phyloP scores from a whole-genome alignment of 2,888 invertebrate species.

The Diarsia rubi region DNA sequence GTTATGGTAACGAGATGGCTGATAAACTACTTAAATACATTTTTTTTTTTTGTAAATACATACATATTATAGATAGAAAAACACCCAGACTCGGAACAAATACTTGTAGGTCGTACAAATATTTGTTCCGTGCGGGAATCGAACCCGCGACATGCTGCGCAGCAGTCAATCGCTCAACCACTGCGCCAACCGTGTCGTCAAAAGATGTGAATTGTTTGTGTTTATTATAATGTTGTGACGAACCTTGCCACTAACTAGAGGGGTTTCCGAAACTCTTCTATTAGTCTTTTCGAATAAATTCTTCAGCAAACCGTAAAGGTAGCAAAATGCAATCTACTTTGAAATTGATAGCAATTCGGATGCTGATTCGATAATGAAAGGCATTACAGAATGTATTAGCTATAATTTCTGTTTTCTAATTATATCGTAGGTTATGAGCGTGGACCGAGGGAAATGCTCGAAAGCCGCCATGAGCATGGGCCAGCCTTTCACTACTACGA shows the following conservation, averaged over 20 bases:
- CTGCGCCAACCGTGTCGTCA: too few relatives aligned
- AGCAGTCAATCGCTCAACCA: too few relatives aligned
- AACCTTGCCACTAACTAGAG: not conserved
- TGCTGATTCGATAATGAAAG: constrained; percentile 39
- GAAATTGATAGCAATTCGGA: constrained; percentile 36
- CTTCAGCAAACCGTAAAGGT: not conserved
- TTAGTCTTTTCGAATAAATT: not conserved
- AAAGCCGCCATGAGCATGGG: constrained; percentile 39
- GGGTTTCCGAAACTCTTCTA: not conserved
- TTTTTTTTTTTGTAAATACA: too few relatives aligned
- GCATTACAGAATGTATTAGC: constrained; percentile 53
- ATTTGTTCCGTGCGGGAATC: too few relatives aligned
- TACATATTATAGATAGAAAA: too few relatives aligned
- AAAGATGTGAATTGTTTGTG: constrained; percentile 30
- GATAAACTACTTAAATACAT: too few relatives aligned
- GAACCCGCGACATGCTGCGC: too few relatives aligned
- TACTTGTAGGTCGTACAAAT: too few relatives aligned
- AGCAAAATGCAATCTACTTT: constrained; percentile 24
- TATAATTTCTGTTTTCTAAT: constrained; percentile 52
- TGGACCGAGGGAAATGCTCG: constrained; percentile 48
- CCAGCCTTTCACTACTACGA: constrained; percentile 60
- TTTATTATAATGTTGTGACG: constrained; percentile 21
- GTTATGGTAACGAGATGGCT: too few relatives aligned
- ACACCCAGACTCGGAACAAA: too few relatives aligned
- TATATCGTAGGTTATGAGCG: constrained; percentile 37